Conservation (phyloP, 2,113 vertebrate species). For the Prunella himalayana region DNA sequence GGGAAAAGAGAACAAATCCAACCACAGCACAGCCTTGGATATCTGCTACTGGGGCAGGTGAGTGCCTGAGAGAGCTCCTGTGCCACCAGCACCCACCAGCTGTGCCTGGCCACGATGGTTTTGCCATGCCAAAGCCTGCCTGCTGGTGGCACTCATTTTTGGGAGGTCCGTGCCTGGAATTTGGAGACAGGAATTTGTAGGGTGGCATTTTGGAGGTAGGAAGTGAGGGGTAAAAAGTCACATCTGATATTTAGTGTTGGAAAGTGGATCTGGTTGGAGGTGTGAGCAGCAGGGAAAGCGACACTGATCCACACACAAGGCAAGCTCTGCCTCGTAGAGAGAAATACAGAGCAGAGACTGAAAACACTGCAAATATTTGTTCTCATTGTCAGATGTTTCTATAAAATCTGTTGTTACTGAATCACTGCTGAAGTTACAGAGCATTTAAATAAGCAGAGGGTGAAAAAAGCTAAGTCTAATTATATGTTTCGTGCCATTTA, state of each 20-base stretch:
- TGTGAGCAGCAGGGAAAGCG: not conserved
- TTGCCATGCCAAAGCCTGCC: not conserved
- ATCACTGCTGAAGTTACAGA: slow-evolving; percentile 37
- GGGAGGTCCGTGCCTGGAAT: not conserved
- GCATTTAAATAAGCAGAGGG: slow-evolving; percentile 45
- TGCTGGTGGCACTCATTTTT: not conserved
- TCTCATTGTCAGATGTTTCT: slow-evolving; percentile 45
- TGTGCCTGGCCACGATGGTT: not conserved
- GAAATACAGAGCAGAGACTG: not conserved
- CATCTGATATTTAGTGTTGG: not conserved
- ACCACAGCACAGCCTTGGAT: rapidly evolving
- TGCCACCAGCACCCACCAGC: not conserved
- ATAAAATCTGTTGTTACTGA: slow-evolving; percentile 54
- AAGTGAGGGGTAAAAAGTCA: not conserved
- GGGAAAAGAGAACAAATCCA: not conserved
- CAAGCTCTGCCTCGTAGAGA: not conserved
- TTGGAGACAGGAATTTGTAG: not conserved
- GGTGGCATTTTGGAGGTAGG: rapidly evolving
- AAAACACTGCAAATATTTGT: slow-evolving; percentile 39
- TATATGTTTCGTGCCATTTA: slow-evolving; percentile 46
- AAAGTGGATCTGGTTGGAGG: not conserved
- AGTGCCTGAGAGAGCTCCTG: not conserved
- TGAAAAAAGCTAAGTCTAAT: slow-evolving; percentile 50
- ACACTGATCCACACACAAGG: not conserved
- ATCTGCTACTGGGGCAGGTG: rapidly evolving